These are phyloP conservation scores for Nicator chloris DNA, from an alignment of 2,113 vertebrate species.

Conservation along the genomic window DNA sequence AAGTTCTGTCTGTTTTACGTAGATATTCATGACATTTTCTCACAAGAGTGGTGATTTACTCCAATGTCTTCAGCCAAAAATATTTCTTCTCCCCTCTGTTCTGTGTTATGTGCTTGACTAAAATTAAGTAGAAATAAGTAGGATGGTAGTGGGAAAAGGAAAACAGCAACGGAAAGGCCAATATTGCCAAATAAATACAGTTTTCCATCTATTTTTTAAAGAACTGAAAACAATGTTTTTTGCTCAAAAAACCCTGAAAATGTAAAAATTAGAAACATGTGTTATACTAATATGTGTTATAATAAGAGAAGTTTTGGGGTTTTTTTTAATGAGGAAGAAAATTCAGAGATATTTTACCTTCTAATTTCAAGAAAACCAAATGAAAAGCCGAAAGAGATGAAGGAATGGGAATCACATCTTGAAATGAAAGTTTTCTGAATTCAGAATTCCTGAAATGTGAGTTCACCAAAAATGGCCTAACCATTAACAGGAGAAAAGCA, in stretches of 20 bases:
- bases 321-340: not conserved
- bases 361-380: not conserved
- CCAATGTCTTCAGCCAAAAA: constrained; percentile 48
- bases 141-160: not conserved
- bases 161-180: not conserved
- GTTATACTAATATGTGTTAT: no score
- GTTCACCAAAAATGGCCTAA: not conserved
- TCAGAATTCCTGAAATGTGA: not conserved
- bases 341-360: not conserved
- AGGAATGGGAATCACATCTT: not conserved
- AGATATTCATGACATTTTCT: constrained; percentile 57
- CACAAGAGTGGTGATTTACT: constrained; percentile 54
- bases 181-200: not conserved
- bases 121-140: constrained; percentile 4
- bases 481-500: not conserved
- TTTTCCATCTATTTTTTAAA: not conserved
- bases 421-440: not conserved
- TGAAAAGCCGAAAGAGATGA: not conserved
- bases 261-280: not conserved
- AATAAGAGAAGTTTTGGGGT: no score
- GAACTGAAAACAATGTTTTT: not conserved
- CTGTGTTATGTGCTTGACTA: not conserved
- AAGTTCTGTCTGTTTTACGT: constrained; percentile 40
- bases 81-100: constrained; percentile 46
- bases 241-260: not conserved